Evolutionary conservation across 2,113 vertebrate species (phyloP), one percentile per base, ranked within the genome.

Genomic region (Felis catus): DNA sequence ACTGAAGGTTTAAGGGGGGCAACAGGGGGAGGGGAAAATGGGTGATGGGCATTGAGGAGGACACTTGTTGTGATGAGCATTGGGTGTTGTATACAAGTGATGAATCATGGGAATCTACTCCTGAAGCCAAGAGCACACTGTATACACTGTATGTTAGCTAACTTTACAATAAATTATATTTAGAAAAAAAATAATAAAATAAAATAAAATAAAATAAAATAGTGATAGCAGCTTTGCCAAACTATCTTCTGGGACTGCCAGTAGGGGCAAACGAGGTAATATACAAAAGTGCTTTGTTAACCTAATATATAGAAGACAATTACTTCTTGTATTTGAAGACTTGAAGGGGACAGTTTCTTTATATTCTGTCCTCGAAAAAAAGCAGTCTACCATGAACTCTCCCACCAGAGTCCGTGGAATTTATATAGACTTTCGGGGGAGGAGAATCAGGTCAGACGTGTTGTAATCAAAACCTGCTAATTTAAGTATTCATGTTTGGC

Each of bases 221-320:
- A 61, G 45, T 15, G 25, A 89, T 1, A 39, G 41, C 4, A 6
- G 84, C 53, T 91, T 45, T 93, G 78, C 39, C 16, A 68, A 31
- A 84, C 65, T 74, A 36, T 80, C 78, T 68, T 61, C 68, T 2
- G 31, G 55, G 14, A 27, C 14, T 83, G 19, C 78, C 55, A 63
- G 51, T 58, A 55, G 76, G 12, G 36, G 31, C 19, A 74, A 95
- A 89, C 3, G 65, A 92, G 65, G 8, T 51, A 81, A 66, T 65
- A 68, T 23, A 21, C 31, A 71, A 95, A 91, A 93, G 31, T 55
- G 16, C 16, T 66, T 95, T 85, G n/a, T 85, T 89, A 92, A 96
- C 25, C n/a, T 70, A 91, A 85, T 65, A n/a, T 41, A 63, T 14
- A 19, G 3, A 94, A 83, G 73, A 51, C 4, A 84, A 85, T 25